Conservation (phyloP, 2,113 vertebrate species). For the Tenebrosternarchus preto region DNA sequence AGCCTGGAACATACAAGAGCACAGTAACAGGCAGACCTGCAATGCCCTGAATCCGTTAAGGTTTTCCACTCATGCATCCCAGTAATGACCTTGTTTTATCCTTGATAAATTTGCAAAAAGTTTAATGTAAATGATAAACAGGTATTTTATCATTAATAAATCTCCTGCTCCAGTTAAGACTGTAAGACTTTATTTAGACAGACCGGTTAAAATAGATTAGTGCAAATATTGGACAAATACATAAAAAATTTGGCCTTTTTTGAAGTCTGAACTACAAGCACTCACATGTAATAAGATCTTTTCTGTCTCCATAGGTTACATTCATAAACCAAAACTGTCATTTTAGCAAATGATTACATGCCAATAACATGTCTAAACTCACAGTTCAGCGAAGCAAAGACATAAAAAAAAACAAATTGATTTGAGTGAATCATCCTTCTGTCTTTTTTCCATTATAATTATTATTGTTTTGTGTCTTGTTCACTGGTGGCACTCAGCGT, state of each 20-base stretch:
- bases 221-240: background rate
- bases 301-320: background rate
- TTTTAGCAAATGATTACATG: constrained; percentile 8
- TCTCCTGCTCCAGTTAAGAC: background rate
- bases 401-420: background rate
- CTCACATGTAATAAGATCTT: background rate
- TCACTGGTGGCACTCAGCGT: too few species aligned
- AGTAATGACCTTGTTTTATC: background rate
- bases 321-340: background rate
- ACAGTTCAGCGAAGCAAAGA: constrained; percentile 1
- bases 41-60: background rate
- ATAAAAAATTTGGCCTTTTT: background rate
- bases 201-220: background rate
- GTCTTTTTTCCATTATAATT: too few species aligned
- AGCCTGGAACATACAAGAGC: constrained; percentile 13
- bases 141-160: background rate
- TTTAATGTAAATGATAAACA: too few species aligned
- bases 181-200: constrained; percentile 14
- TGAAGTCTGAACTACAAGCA: background rate
- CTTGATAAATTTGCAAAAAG: background rate
- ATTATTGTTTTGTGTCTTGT: too few species aligned
- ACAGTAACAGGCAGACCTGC: background rate
- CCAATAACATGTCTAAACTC: constrained; percentile 1
- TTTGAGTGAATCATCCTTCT: background rate
- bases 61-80: background rate